Base-by-base conservation (phyloP, 53 echinoderm and acorn worm genomes). In the Holothuria scabra region DNA sequence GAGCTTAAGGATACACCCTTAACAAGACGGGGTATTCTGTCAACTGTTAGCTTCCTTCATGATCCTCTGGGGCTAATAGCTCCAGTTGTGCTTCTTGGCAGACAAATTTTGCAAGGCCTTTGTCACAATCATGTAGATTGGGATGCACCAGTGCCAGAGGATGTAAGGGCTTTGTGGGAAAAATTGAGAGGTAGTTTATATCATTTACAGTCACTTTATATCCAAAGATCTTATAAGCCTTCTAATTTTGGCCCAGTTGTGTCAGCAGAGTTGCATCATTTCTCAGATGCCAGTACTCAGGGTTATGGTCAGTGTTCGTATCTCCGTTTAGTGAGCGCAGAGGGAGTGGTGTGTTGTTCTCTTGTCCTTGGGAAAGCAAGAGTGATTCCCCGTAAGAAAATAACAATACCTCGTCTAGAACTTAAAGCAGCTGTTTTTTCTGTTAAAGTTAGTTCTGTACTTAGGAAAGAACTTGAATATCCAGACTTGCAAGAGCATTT, bases 261-360 rank as follows among this genome's bases (percentile, higher is more conserved):
- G 5, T 33, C 24, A 5, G 41, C 60, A 80, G 90, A 86, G n/a
- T 31, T 86, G 11, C 87, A 90, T 67, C 87, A 90, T 46, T 90
- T 87, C 26, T 87, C 81, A 2, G 87, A 90, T 57, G 90, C 86
- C 22, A 85, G 88, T 34, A 34, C 78, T 12, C 60, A 33, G 16
- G 92, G 88, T 0, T 92, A 92, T 30, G 84, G 93, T 3, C 85
- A 92, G 59, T 92, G 89, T 59, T 65, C 87, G 16, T 89, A 89
- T 57, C 84, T 92, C 4, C 72, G 87, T 20, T 65, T 91, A 20
- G 57, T 90, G 13, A 80, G 89, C 80, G 80, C 79, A 2, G 13
- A 76, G 9, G 83, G 62, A 23, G 29, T 65, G 28, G 79, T 76
- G 24, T 66, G 65, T 52, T 76, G 78, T 28, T 59, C 79, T 8